Percentiles rank a stretch among this genome's conserved stretches.
phyloP scores from a whole-genome alignment of 2,888 invertebrate species.

The Sussaba pulchella region DNA sequence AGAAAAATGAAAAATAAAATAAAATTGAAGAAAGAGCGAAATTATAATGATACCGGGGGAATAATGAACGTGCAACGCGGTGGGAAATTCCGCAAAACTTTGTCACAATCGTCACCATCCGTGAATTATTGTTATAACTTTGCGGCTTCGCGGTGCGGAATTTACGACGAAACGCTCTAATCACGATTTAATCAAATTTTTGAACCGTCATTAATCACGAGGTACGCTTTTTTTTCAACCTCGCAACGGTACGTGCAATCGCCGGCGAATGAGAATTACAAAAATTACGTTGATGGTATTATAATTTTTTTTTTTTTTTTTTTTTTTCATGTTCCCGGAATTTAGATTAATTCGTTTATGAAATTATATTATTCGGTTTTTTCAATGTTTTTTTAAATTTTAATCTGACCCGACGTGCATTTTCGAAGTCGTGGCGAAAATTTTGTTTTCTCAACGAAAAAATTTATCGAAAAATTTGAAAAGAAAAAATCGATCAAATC shows the following conservation, averaged over 20 bases:
- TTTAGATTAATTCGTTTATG: too few species aligned
- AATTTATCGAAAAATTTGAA: too few species aligned
- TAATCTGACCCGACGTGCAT: too few species aligned
- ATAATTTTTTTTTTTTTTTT: too few species aligned
- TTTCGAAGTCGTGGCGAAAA: too few species aligned
- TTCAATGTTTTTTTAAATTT: too few species aligned
- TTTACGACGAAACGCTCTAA: constrained; percentile 5
- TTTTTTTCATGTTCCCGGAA: too few species aligned
- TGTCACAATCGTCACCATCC: constrained; percentile 28
- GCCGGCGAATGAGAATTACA: too few species aligned
- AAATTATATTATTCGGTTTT: too few species aligned
- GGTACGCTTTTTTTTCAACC: neutral
- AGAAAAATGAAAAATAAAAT: constrained; percentile 5
- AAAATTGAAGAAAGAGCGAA: constrained; percentile 6
- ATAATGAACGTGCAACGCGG: constrained; percentile 31
- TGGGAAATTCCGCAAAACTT: constrained; percentile 9
- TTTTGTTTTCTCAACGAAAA: too few species aligned
- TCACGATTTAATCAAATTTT: constrained; percentile 26
- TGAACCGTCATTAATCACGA: neutral
- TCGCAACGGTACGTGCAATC: neutral
- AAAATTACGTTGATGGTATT: too few species aligned
- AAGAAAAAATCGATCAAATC: too few species aligned
- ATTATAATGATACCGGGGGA: constrained; percentile 19
- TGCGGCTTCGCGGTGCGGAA: neutral
- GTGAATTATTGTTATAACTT: constrained; percentile 24